Conservation (phyloP, 2,113 vertebrate genomes). For the Poeciliopsis retropinna region DNA sequence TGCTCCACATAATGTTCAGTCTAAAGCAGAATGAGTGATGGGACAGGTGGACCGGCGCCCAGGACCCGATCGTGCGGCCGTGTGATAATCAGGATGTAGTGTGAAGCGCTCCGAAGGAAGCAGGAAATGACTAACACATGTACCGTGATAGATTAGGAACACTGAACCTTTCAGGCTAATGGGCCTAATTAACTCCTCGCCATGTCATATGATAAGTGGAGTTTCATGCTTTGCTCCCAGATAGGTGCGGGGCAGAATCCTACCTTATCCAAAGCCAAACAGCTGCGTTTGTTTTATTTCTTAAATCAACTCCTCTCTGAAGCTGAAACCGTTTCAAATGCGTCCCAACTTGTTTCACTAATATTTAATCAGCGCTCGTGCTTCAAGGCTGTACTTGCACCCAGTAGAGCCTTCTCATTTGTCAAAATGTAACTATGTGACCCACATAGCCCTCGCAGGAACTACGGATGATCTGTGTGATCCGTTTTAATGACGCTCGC, state of each 20-base stretch:
- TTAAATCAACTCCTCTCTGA: not conserved
- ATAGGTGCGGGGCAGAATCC: not conserved
- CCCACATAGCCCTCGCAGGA: no score
- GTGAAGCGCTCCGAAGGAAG: constrained; percentile 5
- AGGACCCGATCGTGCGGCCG: constrained; percentile 5
- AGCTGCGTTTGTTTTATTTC: not conserved
- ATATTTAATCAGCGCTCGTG: not conserved
- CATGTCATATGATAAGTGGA: constrained; percentile 3
- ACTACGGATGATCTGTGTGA: not conserved
- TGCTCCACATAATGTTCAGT: constrained; percentile 40
- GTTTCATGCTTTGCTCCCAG: constrained; percentile 19
- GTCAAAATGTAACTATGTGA: not conserved
- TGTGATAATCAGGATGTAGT: constrained; percentile 4
- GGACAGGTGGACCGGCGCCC: constrained; percentile 3
- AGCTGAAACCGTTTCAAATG: not conserved
- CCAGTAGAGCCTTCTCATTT: not conserved
- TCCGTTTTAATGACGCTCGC: not conserved
- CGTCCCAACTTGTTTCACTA: constrained; percentile 5
- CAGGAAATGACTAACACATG: constrained; percentile 8
- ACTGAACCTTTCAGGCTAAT: constrained; percentile 3
- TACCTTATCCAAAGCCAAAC: not conserved
- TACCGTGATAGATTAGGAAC: constrained; percentile 16
- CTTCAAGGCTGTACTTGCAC: not conserved
- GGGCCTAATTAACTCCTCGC: constrained; percentile 5
- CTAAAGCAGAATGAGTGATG: constrained; percentile 28